Evolutionary conservation across 2,888 invertebrate genomes (phyloP), one percentile per base, ranked within the genome.

Genomic region (Schrankia costaestrigalis): DNA sequence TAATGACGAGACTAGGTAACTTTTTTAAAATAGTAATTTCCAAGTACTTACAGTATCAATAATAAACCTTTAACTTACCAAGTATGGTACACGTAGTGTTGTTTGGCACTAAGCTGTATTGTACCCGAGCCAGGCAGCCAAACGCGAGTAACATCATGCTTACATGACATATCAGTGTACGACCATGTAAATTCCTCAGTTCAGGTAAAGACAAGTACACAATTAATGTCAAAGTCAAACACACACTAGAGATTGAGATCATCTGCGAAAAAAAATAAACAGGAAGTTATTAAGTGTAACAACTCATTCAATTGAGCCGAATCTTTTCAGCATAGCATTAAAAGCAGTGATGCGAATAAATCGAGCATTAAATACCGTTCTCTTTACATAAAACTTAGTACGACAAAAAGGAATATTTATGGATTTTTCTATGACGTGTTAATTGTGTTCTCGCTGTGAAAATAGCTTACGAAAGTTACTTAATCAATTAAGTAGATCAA

Each of bases 131-230:
- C 17, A 93, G 88, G 48, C 91, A 91, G 28, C 88, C 62, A 69
- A 90, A 94, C 1, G 92, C 93, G n/a, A 90, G 58, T 39, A 93
- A 81, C 61, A 94, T 89, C 66, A 91, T 91, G 44, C 86, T 77
- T 18, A 93, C 91, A 55, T 94, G 91, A 56, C 93, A 92, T 75
- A 94, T 93, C 26, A 94, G 82, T 8, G 92, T 93, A 60, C 91
- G 90, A 0, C 94, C 94, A 41, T 94, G 94, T 10, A 94, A 82
- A 78, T 94, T 94, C 36, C 91, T 90, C 34, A 94, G 79, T 45
- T 90, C 90, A 1, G 93, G 91, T 34, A 94, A 77, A 3, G 87
- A 85, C 25, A 89, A 72, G 74, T 94, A 94, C 14, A 93, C 93
- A 41, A 91, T 27, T 38, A 94, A 71, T 0, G 94, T 94, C 12